Evolutionary conservation across 2,113 vertebrate genomes (phyloP), one percentile per base, ranked within the genome.

Genomic region (Thomomys bottae): DNA sequence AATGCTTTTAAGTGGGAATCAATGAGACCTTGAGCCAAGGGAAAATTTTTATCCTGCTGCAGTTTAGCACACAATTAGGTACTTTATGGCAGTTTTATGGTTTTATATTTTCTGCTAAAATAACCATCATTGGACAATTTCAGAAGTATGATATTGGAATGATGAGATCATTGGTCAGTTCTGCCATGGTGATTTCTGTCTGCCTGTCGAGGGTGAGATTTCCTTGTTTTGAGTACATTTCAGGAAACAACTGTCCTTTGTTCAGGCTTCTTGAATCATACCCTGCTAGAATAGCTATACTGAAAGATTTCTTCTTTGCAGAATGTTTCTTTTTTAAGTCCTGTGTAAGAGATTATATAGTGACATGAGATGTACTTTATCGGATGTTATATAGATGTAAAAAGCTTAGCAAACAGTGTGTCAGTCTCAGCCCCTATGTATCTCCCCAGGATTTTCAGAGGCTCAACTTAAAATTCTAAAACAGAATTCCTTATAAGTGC

Each of bases 121-220:
- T 57, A 89, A 21, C 32, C 38, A 87, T 57, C 34, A 61, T 24
- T 84, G 49, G 79, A 68, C 23, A 40, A 68, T 96, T 80, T 78
- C 92, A 78, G 82, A 95, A 94, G 83, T 81, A 84, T 80, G 79
- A n/a, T 93, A 91, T 83, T 96, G 88, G 54, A 88, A 28, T 92
- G 36, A 84, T 93, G 57, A 94, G 83, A 76, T 34, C 70, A 84
- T 45, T 95, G 4, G 77, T 93, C 38, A 85, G 11, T 88, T 95
- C 73, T 88, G 92, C 70, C 84, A 24, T 54, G 79, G 26, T 17
- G 45, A 38, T 83, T 94, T 78, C 42, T 63, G 77, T 95, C 38
- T 73, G 83, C 87, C 83, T 89, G 68, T 40, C 85, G 61, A 92
- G 8, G n/a, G 8, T 42, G 67, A 54, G 70, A 30, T 89, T 94